Evolutionary conservation across 2,113 vertebrate genomes (phyloP).

Genomic region (Pedetes capensis): DNA sequence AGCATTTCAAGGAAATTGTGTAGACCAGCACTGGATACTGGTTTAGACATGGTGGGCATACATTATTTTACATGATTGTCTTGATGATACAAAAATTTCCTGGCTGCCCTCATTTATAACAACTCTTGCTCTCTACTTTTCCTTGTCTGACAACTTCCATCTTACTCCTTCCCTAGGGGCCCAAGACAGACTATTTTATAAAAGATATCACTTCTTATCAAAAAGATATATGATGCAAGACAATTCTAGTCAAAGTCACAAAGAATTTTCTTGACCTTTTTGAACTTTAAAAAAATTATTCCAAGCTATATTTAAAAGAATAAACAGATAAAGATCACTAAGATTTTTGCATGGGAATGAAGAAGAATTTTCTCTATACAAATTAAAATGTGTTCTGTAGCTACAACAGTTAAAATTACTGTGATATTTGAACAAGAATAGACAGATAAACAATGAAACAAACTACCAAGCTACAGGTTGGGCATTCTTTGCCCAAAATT

Average conservation of each 20-base stretch:
- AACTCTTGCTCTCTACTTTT: neutral
- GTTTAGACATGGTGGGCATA: neutral
- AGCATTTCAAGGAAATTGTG: neutral
- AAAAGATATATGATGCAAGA: neutral
- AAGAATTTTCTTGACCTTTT: neutral
- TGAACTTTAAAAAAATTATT: constrained; percentile 1
- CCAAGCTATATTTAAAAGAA: neutral
- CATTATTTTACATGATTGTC: neutral
- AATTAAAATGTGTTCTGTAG: neutral
- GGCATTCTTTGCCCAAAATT: neutral
- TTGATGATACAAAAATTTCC: neutral
- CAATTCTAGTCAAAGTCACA: neutral
- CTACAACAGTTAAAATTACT: neutral
- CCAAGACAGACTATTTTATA: neutral
- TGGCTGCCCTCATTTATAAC: neutral
- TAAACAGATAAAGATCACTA: neutral
- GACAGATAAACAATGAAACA: neutral
- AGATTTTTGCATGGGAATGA: neutral
- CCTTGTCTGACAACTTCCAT: neutral
- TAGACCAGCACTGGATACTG: neutral
- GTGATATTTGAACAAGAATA: neutral
- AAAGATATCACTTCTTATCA: neutral
- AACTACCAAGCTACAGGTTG: neutral
- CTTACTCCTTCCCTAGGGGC: neutral
- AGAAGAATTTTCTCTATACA: neutral